Base-by-base conservation (phyloP, 2,888 invertebrate genomes). In the Pyralis farinalis region DNA sequence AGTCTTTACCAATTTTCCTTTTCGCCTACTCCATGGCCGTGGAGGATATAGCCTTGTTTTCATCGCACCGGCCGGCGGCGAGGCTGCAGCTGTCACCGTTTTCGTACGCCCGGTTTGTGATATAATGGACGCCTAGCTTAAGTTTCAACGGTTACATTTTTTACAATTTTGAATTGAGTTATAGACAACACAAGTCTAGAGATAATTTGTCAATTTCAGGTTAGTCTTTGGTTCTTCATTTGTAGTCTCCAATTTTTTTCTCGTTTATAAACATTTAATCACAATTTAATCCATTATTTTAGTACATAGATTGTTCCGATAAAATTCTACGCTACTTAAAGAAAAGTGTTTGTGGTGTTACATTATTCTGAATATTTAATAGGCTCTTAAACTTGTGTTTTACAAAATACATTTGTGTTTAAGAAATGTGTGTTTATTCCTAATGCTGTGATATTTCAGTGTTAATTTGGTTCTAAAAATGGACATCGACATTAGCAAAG, bases 401-500 rank as follows among this genome's bases (percentile, higher is more conserved):
- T 44, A 53, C 50, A 62, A 61, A 71, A 71, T 67, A 63, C 74
- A 54, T 75, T 74, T 76, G 74, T 79, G 66, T 64, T 62, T 57
- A 64, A 70, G 67, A 76, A 71, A 66, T 66, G 68, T 69, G 78
- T 82, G 79, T 83, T 83, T 80, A 71, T 76, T 59, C 68, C 75
- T 76, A 69, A 82, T 82, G 82, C 71, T 73, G 74, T 82, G 75
- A 79, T 77, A 77, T 58, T 73, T 76, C 65, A 64, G 63, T 59
- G 58, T 43, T 65, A 65, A 57, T 69, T 67, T 65, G 65, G 60
- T 71, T 71, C 52, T 89, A 91, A 87, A 63, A 39, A 94, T 94
- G 94, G 93, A 94, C 86, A 93, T 94, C 77, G 94, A 94, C 82
- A 85, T 91, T 63, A 93, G 94, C 61, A 98, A 98, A 84, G 98